Conservation (phyloP, 2,888 invertebrate species). For the Ceriagrion tenellum region DNA sequence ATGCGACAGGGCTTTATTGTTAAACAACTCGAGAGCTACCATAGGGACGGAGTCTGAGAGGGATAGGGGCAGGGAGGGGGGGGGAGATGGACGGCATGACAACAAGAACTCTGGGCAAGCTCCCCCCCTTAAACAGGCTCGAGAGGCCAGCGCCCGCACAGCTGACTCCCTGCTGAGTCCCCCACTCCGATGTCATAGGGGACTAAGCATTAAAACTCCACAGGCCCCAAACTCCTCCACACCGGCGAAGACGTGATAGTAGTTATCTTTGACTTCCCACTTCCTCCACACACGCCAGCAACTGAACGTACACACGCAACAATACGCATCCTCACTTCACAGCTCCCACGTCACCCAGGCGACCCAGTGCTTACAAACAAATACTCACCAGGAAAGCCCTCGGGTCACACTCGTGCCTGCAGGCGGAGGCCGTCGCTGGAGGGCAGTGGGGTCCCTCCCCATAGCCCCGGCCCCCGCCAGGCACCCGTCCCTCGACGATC, state of each 20-base stretch:
- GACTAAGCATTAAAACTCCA: not conserved
- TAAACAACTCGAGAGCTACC: no score
- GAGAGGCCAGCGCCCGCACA: conserved; percentile 8
- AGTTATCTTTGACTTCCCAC: not conserved
- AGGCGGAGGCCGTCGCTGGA: conserved; percentile 75
- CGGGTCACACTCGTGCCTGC: conserved; percentile 79
- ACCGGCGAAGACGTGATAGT: not conserved
- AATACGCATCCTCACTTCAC: not conserved
- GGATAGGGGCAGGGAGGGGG: not conserved
- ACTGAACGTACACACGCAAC: not conserved
- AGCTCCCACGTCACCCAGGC: not conserved
- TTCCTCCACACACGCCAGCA: not conserved
- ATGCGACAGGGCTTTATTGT: not conserved
- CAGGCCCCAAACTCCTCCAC: not conserved
- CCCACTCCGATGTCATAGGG: not conserved
- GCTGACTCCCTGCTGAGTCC: conserved; percentile 27
- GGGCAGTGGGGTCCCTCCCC: conserved; percentile 86
- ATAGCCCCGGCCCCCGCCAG: conserved; percentile 81
- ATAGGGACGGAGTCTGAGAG: not conserved
- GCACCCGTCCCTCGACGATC: conserved; percentile 82
- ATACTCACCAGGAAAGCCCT: conserved; percentile 79
- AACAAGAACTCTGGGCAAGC: not conserved
- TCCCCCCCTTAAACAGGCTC: not conserved
- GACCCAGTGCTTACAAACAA: not conserved
- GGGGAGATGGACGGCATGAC: not conserved